Evolutionary conservation across 1,140 invertebrate genomes (phyloP), one percentile per base, ranked within the genome.

Genomic region (Epicauta chinensis): DNA sequence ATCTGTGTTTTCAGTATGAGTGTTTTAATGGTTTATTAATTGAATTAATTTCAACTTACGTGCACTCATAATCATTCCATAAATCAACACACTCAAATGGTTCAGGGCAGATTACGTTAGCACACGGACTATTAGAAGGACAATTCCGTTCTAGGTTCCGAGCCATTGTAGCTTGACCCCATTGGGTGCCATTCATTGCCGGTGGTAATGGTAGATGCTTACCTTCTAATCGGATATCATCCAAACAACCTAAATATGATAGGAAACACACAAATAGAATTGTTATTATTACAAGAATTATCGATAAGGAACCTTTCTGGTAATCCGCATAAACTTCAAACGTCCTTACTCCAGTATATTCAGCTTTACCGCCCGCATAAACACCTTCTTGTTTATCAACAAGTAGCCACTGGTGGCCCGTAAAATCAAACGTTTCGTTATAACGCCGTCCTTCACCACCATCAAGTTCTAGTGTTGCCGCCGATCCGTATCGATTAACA

Each of bases 61-160:
- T 93, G 91, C 94, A 98, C 65, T 97, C 93, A 63, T 93, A 92
- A 73, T 91, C 86, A 72, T 91, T 93, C 94, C 94, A 98, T 0
- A 97, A 80, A 73, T 97, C 93, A 23, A 93, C 87, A 73, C 96
- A 98, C 58, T 93, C 89, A 69, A 95, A 93, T n/a, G 91, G 90
- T 61, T 89, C 85, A 0, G 86, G 86, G 68, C 94, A 97, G 56
- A 88, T 87, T 31, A 93, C 88, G 69, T 91, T 91, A 38, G 87
- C 83, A 69, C 94, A 97, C 14, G 93, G 92, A 64, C 93, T 92
- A 62, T 96, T 93, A 0, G 92, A 95, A 3, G 89, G 84, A 70
- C 96, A 98, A 62, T 91, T 87, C 40, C 84, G 84, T 61, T 91
- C 88, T 11, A 97, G 73, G 70, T 97, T 94, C 41, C 89, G 76